Evolutionary conservation across 1,140 invertebrate genomes (phyloP).

Genomic region (Drosophila varians): DNA sequence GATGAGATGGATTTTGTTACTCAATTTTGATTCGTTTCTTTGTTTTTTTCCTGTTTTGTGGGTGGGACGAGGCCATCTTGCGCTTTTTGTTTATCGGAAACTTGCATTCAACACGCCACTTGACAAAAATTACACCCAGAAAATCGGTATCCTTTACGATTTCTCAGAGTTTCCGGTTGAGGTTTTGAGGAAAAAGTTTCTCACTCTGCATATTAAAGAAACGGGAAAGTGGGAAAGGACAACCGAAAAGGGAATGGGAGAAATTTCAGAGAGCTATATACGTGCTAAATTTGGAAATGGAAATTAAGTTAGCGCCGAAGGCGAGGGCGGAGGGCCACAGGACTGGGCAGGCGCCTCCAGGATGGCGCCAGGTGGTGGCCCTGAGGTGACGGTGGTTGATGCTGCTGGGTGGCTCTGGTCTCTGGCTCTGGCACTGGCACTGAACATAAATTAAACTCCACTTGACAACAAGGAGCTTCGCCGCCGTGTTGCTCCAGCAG

Average conservation of each 20-base stretch:
- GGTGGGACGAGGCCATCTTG: conserved; percentile 16
- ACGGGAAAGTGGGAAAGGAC: not conserved
- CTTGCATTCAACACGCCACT: conserved; percentile 69
- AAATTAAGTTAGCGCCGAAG: conserved; percentile 66
- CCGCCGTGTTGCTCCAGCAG: conserved; percentile 16
- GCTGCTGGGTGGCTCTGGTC: conserved; percentile 4
- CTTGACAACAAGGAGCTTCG: conserved; percentile 50
- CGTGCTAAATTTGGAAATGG: conserved; percentile 79
- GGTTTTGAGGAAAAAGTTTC: not conserved
- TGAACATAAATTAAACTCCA: conserved; percentile 63
- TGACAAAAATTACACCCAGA: conserved; percentile 24
- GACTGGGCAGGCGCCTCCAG: conserved; percentile 24
- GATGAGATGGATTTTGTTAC: conserved; percentile 31
- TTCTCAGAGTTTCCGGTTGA: not conserved
- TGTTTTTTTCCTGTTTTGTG: conserved; percentile 16
- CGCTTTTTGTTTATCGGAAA: conserved; percentile 48
- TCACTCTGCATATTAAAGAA: not conserved
- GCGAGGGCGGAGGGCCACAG: conserved; percentile 29
- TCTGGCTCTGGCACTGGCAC: too few species aligned
- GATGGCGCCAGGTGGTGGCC: conserved; percentile 46
- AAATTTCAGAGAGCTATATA: conserved; percentile 37
- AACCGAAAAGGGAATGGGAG: not conserved
- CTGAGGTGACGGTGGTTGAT: not conserved
- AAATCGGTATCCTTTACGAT: not conserved
- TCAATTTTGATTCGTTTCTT: conserved; percentile 17